Base-by-base conservation (phyloP, 2,113 vertebrate genomes). In the Promerops cafer region DNA sequence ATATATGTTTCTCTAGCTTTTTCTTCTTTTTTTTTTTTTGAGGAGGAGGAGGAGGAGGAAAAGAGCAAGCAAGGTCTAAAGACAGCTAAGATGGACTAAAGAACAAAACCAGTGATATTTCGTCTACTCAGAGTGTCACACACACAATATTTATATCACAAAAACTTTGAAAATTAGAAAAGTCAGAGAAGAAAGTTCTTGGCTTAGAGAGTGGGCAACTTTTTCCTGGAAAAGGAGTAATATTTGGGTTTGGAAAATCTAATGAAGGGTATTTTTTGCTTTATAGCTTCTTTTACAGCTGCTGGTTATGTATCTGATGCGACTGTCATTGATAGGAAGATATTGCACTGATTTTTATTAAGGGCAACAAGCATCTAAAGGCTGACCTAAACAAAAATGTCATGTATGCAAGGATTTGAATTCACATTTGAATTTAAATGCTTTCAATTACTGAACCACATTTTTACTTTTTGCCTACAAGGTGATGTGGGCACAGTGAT, bases 231-330 rank as follows among this genome's bases (percentile, higher is more conserved):
- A 4, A 69, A 11, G 2, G 16, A 13, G 4, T 27, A 37, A 23
- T 59, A 92, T 90, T 84, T 81, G n/a, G 65, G 68, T 83, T 90
- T 89, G 59, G 18, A 91, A 97, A 94, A 87, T 72, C 75, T 83
- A 87, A 49, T 90, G 53, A 96, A 91, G 85, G 10, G 42, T 75
- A 69, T 61, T 89, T 90, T 90, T 88, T 90, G 30, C 79, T 81
- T 81, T 65, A 37, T 64, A 96, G 74, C 13, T 90, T 88, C 52
- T 94, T 94, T 79, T 64, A 50, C 45, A 89, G 89, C 60, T 96
- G 76, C 39, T 71, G 35, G 24, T 94, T 97, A 89, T 35, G 19
- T 44, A 68, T 71, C 76, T 96, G 91, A 94, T 39, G 17, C 44
- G 69, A 90, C 70, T 91, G 19, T 54, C 75, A 76, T 52, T 83